These are phyloP conservation scores for Aspidiotus destructor DNA, from an alignment of 2,888 invertebrate genomes.

Conservation along the genomic window DNA sequence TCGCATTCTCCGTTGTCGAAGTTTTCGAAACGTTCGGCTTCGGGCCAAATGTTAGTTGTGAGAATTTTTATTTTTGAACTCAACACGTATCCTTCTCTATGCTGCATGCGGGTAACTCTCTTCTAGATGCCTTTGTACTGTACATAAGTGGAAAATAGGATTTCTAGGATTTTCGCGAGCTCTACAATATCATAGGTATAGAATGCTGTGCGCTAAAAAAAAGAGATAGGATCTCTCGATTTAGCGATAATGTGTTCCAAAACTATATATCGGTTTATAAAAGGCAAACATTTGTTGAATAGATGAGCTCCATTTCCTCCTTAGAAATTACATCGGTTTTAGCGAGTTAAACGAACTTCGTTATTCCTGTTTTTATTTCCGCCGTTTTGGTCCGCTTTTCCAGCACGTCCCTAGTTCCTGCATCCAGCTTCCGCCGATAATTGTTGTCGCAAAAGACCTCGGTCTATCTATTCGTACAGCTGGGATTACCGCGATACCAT, in stretches of 20 bases:
- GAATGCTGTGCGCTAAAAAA: neutral
- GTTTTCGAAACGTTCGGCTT: constrained; percentile 2
- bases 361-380: too few species aligned
- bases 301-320: neutral
- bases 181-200: neutral
- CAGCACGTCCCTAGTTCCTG: too few species aligned
- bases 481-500: too few species aligned
- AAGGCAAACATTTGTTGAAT: constrained; percentile 2
- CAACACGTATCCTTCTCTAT: neutral
- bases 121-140: too few species aligned
- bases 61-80: neutral
- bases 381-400: too few species aligned
- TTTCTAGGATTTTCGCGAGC: neutral
- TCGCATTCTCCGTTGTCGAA: neutral
- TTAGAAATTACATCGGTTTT: neutral
- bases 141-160: neutral
- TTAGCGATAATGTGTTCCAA: constrained; percentile 4
- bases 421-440: too few species aligned
- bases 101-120: too few species aligned
- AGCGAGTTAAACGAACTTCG: too few species aligned
- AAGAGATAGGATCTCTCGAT: neutral
- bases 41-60: constrained; percentile 1
- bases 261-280: neutral
- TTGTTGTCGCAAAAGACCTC: too few species aligned
- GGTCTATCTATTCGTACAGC: too few species aligned